A percentile compares a stretch with the other conserved stretches of the same genome.
Conservation (phyloP, 2,797 vertebrate genomes). For the Tapera naevia region DNA sequence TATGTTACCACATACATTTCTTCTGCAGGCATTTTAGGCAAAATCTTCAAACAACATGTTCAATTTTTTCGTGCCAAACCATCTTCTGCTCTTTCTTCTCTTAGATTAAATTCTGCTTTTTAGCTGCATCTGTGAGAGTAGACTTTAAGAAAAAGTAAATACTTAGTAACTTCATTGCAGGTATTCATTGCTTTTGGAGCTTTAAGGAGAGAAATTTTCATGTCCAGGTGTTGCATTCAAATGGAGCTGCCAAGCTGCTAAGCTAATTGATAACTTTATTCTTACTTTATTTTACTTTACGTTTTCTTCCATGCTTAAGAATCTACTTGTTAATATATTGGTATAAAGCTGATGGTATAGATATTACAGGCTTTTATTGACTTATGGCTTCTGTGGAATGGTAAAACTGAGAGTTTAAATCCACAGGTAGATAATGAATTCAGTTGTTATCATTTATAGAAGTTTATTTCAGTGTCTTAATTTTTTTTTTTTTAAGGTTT, state of each 20-base stretch:
- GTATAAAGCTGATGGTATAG: not conserved
- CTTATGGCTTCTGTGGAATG: not conserved
- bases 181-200: not conserved
- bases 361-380: not conserved
- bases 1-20: not conserved
- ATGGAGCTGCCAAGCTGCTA: not conserved
- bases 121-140: not conserved
- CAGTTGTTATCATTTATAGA: not conserved
- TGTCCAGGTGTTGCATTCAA: not conserved
- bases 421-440: not conserved
- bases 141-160: not conserved
- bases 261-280: not conserved
- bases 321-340: not conserved
- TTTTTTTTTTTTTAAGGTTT: slow-evolving; percentile 84
- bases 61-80: not conserved
- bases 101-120: not conserved
- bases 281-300: not conserved
- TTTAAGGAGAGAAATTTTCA: not conserved
- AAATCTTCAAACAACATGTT: not conserved
- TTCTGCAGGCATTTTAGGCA: not conserved
- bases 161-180: not conserved
- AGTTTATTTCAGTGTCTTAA: not conserved
- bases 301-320: not conserved
- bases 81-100: not conserved
- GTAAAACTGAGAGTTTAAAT: not conserved